These are phyloP conservation scores for Hydractinia symbiolongicarpus DNA, from an alignment of 30 jellyfish, hydroid and myxozoan species.

Conservation along the genomic window DNA sequence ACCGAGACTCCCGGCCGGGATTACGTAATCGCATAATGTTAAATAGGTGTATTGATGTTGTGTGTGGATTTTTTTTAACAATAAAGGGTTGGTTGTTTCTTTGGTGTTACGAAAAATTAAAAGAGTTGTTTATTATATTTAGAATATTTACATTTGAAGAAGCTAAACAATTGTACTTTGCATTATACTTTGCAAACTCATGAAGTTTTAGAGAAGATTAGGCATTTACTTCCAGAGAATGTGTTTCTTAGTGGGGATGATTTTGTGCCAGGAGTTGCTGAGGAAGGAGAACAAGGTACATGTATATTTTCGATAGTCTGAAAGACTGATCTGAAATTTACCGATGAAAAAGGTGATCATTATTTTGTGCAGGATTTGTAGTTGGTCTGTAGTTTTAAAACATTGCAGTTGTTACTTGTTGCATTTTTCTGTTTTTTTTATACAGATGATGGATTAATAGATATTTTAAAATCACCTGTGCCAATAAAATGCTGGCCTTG, in stretches of 20 bases:
- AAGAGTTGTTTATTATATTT: background rate
- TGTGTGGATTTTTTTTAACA: too few species aligned
- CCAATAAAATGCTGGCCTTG: constrained; percentile 79
- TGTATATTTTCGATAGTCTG: too few species aligned
- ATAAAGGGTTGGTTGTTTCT: too few species aligned
- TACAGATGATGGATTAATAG: constrained; percentile 66
- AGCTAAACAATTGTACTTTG: constrained; percentile 33
- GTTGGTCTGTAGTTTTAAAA: too few species aligned
- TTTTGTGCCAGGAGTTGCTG: constrained; percentile 87
- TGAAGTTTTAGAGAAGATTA: constrained; percentile 47
- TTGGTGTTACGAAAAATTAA: background rate
- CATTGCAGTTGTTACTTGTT: background rate
- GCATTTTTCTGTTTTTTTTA: background rate
- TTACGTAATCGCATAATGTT: too few species aligned
- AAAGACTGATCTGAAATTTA: background rate
- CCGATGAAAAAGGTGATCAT: background rate
- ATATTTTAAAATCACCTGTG: constrained; percentile 63
- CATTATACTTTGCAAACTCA: constrained; percentile 76
- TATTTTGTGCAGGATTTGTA: too few species aligned
- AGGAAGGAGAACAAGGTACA: constrained; percentile 26
- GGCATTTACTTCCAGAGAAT: constrained; percentile 80
- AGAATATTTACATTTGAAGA: constrained; percentile 10
- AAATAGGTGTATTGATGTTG: too few species aligned
- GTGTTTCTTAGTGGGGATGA: constrained; percentile 94
- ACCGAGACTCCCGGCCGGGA: too few species aligned